Conservation (phyloP, 2,888 invertebrate genomes). For the Xestia xanthographa region DNA sequence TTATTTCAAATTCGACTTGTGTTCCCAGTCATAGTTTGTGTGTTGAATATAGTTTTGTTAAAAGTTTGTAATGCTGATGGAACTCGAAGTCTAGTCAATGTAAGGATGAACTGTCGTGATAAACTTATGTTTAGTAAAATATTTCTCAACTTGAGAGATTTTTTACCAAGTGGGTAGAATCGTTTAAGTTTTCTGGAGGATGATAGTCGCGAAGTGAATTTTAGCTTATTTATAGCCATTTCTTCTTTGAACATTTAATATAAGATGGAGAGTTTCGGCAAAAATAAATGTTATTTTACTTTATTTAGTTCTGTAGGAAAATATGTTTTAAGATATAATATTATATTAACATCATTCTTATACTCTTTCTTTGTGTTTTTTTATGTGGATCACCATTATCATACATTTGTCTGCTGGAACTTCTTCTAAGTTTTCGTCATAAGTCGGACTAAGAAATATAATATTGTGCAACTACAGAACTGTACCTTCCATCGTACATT, state of each 20-base stretch:
- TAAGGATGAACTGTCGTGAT: constrained; percentile 16
- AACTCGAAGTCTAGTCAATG: constrained; percentile 67
- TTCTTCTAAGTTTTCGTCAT: constrained; percentile 24
- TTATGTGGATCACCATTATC: constrained; percentile 9
- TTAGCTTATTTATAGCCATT: not conserved
- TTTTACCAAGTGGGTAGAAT: constrained; percentile 52
- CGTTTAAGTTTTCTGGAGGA: constrained; percentile 37
- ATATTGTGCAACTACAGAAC: constrained; percentile 68
- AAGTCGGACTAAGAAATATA: constrained; percentile 31
- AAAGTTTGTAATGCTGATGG: constrained; percentile 49
- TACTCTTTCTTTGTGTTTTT: constrained; percentile 44
- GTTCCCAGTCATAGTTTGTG: constrained; percentile 66
- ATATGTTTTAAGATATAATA: constrained; percentile 2
- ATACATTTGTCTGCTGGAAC: constrained; percentile 27
- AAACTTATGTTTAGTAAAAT: constrained; percentile 41
- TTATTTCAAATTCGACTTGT: constrained; percentile 70
- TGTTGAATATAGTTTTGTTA: constrained; percentile 61
- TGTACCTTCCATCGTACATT: constrained; percentile 60
- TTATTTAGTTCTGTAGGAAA: not conserved
- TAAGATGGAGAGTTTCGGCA: not conserved
- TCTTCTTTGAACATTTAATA: not conserved
- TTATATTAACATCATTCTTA: not conserved
- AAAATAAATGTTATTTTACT: constrained; percentile 1
- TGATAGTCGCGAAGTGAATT: not conserved
- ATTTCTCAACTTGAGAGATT: constrained; percentile 44